Evolutionary conservation across 2,113 vertebrate species (phyloP).

Genomic region (Clarias gariepinus): DNA sequence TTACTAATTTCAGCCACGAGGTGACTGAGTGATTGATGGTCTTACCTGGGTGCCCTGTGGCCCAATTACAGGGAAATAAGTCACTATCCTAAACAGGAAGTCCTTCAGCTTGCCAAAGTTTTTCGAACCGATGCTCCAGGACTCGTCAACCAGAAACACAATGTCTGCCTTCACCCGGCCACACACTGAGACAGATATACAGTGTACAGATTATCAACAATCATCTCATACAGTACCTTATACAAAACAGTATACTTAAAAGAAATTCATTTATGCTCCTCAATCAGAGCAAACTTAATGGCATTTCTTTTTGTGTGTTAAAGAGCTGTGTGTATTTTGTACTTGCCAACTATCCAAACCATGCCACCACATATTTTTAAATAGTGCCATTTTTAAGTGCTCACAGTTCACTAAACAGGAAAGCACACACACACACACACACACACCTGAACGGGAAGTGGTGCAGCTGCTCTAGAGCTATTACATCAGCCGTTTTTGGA

Average conservation of each 20-base stretch:
- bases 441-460: background rate
- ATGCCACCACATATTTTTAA: background rate
- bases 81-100: conserved; percentile 82
- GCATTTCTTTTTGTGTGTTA: background rate
- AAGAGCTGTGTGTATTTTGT: background rate
- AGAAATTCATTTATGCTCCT: background rate
- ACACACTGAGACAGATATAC: conserved; percentile 74
- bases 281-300: background rate
- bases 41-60: conserved; percentile 79
- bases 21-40: background rate
- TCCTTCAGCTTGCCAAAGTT: conserved; percentile 88
- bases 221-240: background rate
- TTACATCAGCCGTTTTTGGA: background rate
- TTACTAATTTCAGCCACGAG: background rate
- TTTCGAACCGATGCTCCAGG: conserved; percentile 82
- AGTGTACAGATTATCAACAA: background rate
- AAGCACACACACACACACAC: background rate
- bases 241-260: background rate
- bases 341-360: background rate
- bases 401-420: conserved; percentile 3
- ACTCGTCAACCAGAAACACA: conserved; percentile 88
- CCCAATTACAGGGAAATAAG: conserved; percentile 85
- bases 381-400: background rate
- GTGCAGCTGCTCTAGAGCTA: background rate
- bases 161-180: conserved; percentile 80